These are phyloP conservation scores for Petrolisthes manimaculis DNA, from an alignment of 2,888 invertebrate genomes.

Conservation along the genomic window DNA sequence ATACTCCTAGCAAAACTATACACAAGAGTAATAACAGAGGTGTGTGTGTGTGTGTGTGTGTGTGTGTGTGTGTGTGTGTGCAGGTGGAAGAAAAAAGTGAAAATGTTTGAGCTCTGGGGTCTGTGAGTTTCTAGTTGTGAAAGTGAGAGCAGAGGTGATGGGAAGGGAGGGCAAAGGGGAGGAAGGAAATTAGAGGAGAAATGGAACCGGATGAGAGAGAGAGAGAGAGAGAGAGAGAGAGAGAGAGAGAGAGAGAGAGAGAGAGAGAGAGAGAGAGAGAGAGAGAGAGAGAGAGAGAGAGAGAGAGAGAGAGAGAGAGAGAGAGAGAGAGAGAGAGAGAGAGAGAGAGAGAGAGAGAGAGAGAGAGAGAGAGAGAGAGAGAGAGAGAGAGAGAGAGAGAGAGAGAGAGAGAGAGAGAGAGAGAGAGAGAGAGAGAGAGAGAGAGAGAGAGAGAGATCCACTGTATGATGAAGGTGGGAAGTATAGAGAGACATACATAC, in stretches of 20 bases:
- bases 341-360: slow-evolving; percentile 14
- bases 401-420: slow-evolving; percentile 27
- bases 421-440: neutral
- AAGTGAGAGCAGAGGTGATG: no score
- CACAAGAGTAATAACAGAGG: no score
- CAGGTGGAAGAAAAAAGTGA: no score
- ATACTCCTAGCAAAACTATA: no score
- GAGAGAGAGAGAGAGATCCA: neutral
- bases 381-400: slow-evolving; percentile 32
- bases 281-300: slow-evolving; percentile 16
- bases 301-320: neutral
- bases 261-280: neutral
- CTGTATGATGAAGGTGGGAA: neutral
- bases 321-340: neutral
- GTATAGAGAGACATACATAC: neutral
- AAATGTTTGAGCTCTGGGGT: no score
- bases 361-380: slow-evolving; percentile 25
- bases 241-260: slow-evolving; percentile 3
- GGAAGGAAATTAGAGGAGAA: no score
- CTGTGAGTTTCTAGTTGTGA: no score
- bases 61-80: no score
- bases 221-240: no score
- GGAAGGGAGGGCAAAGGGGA: no score
- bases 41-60: no score
- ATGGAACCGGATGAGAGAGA: no score